These are phyloP conservation scores for Ophion ellenae DNA, from an alignment of 2,888 invertebrate genomes.

Conservation along the genomic window DNA sequence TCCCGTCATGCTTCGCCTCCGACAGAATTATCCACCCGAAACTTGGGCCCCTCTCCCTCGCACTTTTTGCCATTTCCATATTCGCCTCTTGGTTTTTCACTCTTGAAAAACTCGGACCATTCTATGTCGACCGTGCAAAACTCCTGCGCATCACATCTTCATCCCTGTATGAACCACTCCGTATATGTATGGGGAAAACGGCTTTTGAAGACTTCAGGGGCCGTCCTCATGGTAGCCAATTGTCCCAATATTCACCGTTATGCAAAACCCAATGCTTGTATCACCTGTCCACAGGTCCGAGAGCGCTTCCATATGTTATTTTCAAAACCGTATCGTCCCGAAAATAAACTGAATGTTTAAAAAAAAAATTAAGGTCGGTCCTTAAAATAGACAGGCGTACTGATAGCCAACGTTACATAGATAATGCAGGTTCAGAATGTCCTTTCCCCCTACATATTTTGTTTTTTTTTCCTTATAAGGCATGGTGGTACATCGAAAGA, in stretches of 20 bases:
- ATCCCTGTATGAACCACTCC: conserved; percentile 9
- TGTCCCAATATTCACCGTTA: too few species aligned
- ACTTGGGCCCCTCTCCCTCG: conserved; percentile 72
- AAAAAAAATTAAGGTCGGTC: too few species aligned
- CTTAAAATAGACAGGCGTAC: too few species aligned
- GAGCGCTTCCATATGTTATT: too few species aligned
- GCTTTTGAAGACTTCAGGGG: neutral
- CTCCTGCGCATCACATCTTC: conserved; percentile 37
- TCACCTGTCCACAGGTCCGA: too few species aligned
- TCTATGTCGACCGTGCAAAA: conserved; percentile 49
- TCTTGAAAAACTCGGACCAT: conserved; percentile 65
- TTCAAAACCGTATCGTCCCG: too few species aligned
- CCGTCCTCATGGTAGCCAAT: too few species aligned
- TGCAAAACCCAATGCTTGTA: too few species aligned
- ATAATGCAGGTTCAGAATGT: neutral
- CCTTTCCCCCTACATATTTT: neutral
- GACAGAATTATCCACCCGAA: conserved; percentile 76
- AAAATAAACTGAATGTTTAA: too few species aligned
- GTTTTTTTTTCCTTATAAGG: neutral
- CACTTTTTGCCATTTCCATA: conserved; percentile 72
- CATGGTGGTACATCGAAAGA: conserved; percentile 41
- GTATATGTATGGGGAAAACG: conserved; percentile 1
- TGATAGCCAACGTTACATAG: neutral
- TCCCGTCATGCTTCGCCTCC: conserved; percentile 68
- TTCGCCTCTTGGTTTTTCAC: conserved; percentile 38